A percentile compares a stretch with the other conserved stretches of the same genome.
Conservation (phyloP, 2,888 invertebrate genomes). For the Leucania comma region DNA sequence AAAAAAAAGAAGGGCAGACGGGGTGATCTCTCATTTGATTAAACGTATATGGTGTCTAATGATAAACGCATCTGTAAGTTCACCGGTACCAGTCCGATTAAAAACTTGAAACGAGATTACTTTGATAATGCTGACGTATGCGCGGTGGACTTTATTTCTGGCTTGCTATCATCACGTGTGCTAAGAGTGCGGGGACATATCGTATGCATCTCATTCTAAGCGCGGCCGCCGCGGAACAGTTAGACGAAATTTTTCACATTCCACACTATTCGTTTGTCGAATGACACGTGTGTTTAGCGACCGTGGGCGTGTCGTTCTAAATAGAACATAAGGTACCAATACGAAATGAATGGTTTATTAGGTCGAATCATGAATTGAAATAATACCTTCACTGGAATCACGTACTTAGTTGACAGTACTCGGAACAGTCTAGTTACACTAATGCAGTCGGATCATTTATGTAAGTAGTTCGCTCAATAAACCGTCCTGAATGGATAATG, state of each 20-base stretch:
- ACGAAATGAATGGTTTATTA: conserved; percentile 38
- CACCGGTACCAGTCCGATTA: conserved; percentile 52
- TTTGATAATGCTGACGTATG: conserved; percentile 60
- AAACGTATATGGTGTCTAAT: conserved; percentile 48
- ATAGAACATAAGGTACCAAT: conserved; percentile 41
- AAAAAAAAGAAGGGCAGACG: conserved; percentile 27
- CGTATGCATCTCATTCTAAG: conserved; percentile 72
- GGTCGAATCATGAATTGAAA: conserved; percentile 41
- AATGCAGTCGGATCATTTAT: conserved; percentile 60
- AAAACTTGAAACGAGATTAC: conserved; percentile 69
- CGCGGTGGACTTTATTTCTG: conserved; percentile 60
- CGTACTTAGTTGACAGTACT: conserved; percentile 34
- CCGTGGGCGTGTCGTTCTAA: conserved; percentile 71
- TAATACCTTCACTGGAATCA: conserved; percentile 31
- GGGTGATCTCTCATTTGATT: conserved; percentile 57
- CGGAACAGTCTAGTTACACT: conserved; percentile 46
- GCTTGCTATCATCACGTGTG: conserved; percentile 66
- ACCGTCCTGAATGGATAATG: conserved; percentile 56
- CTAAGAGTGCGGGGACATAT: conserved; percentile 67
- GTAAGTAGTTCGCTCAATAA: conserved; percentile 59
- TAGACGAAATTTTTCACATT: conserved; percentile 84
- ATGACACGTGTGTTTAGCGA: conserved; percentile 69
- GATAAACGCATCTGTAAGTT: conserved; percentile 57
- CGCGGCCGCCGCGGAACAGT: conserved; percentile 77
- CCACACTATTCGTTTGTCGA: conserved; percentile 75